Evolutionary conservation across 2,888 invertebrate species (phyloP), one percentile per base, ranked within the genome.

Genomic region (Drosophila subquinaria): DNA sequence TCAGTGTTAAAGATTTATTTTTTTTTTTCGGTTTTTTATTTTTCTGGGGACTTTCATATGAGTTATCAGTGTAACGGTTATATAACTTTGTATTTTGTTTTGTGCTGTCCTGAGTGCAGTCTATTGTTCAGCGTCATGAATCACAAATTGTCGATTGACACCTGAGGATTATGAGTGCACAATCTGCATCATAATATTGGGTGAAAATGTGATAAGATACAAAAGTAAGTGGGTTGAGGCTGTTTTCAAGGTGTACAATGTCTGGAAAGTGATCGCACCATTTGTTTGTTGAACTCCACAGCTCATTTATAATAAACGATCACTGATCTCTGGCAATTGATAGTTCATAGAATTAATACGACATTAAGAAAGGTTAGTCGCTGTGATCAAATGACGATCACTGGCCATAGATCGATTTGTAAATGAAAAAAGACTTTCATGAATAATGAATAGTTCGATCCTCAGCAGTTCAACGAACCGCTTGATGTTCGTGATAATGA

Each of bases 1-100:
- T 85, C 84, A 85, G 87, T 84, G 84, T 82, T 84, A 85, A 87
- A 87, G 76, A 84, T 81, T 77, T 82, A 63, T 74, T 51, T 35
- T 17, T 23, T 23, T 47, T 36, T 36, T 5, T 30, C 27, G 61
- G 20, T 61, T 73, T 50, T 50, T 69, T 56, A 35, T 10, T 47
- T 52, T 70, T 61, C 59, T 27, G 48, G 68, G 75, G 81, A 50
- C 56, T 81, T 87, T 83, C 70, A 69, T 73, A 73, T 85, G 87
- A 87, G 73, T 78, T 84, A 84, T 85, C 83, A 83, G 64, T 66
- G 27, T 69, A 86, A 78, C 87, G 71, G 77, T 87, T 84, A 79
- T 70, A 70, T 80, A 87, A 84, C 67, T 61, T 72, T 52, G 2
- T 43, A 13, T 23, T 40, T 38, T n/a, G 6, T 42, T 27, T 17